Percentiles rank a stretch among this genome's conserved stretches.
These are phyloP conservation scores for Macaria notata DNA, from an alignment of 2,888 invertebrate species.

Conservation along the genomic window DNA sequence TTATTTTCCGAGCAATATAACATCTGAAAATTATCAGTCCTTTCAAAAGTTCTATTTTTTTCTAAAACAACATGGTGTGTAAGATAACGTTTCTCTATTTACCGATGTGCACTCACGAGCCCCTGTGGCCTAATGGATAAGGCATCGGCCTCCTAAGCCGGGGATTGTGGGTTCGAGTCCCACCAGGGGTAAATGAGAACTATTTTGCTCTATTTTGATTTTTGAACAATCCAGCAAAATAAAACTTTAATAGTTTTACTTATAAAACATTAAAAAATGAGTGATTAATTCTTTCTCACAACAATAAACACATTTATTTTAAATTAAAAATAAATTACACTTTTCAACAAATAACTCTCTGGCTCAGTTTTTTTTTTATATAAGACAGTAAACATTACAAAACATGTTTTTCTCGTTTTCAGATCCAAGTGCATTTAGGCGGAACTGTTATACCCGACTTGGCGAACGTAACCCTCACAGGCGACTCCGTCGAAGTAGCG, in stretches of 20 bases:
- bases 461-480: slow-evolving; percentile 88
- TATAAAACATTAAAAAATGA: too few relatives aligned
- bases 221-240: neutral
- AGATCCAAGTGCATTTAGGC: slow-evolving; percentile 84
- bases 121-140: slow-evolving; percentile 91
- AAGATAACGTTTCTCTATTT: neutral
- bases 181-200: slow-evolving; percentile 78
- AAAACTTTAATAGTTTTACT: too few relatives aligned
- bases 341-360: too few relatives aligned
- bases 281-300: too few relatives aligned
- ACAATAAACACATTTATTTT: too few relatives aligned
- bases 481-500: slow-evolving; percentile 87
- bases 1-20: too few relatives aligned
- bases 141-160: slow-evolving; percentile 90
- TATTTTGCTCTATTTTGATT: neutral
- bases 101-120: slow-evolving; percentile 44
- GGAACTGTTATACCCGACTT: slow-evolving; percentile 87
- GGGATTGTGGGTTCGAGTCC: slow-evolving; percentile 90
- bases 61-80: too few relatives aligned
- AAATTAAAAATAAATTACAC: too few relatives aligned
- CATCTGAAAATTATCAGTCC: too few relatives aligned
- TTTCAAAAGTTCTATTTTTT: too few relatives aligned
- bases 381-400: too few relatives aligned
- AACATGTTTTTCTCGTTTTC: slow-evolving; percentile 35
- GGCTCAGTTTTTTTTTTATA: too few relatives aligned